phyloP scores from a whole-genome alignment of 1,140 invertebrate genomes.

The Caenorhabditis elegans region WBcel235 BX284602.5:13026001-13026500 shows the following conservation, averaged over 20 bases:
- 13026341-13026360: not conserved
- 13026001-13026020: no score
- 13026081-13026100: not conserved
- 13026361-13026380: not conserved
- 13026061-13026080: no score
- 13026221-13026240: not conserved
- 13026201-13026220: not conserved
- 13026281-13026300: constrained; percentile 27
- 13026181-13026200: constrained; percentile 23
- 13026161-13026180: constrained; percentile 11
- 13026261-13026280: constrained; percentile 12
- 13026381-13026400: no score
- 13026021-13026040: no score
- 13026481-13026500: no score
- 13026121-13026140: not conserved
- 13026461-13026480: no score
- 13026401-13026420: not conserved
- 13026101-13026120: not conserved
- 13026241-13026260: constrained; percentile 9
- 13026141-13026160: constrained; percentile 4
- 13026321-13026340: not conserved
- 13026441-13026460: no score
- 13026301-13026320: constrained; percentile 29
- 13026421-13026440: not conserved
- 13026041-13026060: no score